These are phyloP conservation scores for Motacilla tschutschensis DNA, from an alignment of 2,113 vertebrate species.

Conservation along the genomic window DNA sequence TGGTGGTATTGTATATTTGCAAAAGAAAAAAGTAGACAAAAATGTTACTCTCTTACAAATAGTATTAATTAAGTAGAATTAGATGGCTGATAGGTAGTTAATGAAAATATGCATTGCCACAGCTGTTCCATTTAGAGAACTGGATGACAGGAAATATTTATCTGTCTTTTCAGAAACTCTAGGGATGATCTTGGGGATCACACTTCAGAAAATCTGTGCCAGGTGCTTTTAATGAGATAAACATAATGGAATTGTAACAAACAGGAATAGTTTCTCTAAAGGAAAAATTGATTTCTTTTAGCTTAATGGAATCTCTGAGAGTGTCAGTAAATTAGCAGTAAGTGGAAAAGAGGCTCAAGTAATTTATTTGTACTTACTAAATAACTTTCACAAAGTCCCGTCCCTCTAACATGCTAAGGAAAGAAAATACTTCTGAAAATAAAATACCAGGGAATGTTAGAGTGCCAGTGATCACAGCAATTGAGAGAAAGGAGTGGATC, in stretches of 20 bases:
- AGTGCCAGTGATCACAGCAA: not conserved
- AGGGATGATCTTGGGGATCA: not conserved
- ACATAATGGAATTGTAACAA: not conserved
- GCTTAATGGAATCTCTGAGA: not conserved
- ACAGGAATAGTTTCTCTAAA: not conserved
- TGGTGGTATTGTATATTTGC: not conserved
- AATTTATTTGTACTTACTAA: not conserved
- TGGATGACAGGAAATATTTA: not conserved
- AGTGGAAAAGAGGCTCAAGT: not conserved
- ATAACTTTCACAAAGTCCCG: not conserved
- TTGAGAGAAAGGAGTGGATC: not conserved
- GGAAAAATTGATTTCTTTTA: not conserved
- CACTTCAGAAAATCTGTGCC: not conserved
- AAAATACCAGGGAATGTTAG: not conserved
- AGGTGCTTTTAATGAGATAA: slow-evolving; percentile 14
- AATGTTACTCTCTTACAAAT: not conserved
- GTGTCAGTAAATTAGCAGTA: not conserved
- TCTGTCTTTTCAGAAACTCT: not conserved
- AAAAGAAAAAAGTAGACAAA: not conserved
- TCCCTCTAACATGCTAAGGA: not conserved
- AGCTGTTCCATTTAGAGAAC: not conserved
- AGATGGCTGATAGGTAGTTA: not conserved
- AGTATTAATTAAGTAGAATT: not conserved
- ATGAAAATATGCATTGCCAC: not conserved
- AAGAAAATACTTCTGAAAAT: not conserved